These are phyloP conservation scores for Napeogenes sylphis DNA, from an alignment of 2,888 invertebrate species.

Conservation along the genomic window DNA sequence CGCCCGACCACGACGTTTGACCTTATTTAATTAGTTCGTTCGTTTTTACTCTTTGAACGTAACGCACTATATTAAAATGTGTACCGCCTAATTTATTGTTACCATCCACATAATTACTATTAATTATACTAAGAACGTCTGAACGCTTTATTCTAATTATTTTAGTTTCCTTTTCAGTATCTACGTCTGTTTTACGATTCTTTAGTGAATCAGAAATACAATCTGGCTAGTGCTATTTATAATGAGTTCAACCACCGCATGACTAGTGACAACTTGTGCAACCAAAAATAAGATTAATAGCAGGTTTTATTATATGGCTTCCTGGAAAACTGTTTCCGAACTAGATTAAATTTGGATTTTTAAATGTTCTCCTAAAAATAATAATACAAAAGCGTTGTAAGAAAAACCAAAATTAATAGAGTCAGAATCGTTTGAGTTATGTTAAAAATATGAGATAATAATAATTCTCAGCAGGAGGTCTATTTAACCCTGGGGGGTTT, in stretches of 20 bases:
- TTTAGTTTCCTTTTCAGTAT: too few species aligned
- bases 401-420: too few species aligned
- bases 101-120: constrained; percentile 55
- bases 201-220: constrained; percentile 1
- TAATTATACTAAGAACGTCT: constrained; percentile 11
- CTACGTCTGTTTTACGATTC: too few species aligned
- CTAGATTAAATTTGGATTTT: too few species aligned
- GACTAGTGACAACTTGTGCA: constrained; percentile 53
- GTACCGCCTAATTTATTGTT: constrained; percentile 67
- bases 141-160: constrained; percentile 4
- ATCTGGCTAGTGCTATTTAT: constrained; percentile 54
- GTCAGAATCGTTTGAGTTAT: constrained; percentile 5
- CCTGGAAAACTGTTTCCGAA: too few species aligned
- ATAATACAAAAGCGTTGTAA: too few species aligned
- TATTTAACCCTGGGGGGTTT: constrained; percentile 34
- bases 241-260: constrained; percentile 66
- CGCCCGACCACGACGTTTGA: constrained; percentile 64
- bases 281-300: constrained; percentile 35
- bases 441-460: constrained; percentile 28
- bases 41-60: constrained; percentile 74
- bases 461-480: constrained; percentile 37
- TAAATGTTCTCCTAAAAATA: too few species aligned
- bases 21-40: constrained; percentile 77
- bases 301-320: too few species aligned
- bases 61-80: constrained; percentile 70